Evolutionary conservation across 2,888 invertebrate species (phyloP).

Genomic region (Incurvaria masculella): DNA sequence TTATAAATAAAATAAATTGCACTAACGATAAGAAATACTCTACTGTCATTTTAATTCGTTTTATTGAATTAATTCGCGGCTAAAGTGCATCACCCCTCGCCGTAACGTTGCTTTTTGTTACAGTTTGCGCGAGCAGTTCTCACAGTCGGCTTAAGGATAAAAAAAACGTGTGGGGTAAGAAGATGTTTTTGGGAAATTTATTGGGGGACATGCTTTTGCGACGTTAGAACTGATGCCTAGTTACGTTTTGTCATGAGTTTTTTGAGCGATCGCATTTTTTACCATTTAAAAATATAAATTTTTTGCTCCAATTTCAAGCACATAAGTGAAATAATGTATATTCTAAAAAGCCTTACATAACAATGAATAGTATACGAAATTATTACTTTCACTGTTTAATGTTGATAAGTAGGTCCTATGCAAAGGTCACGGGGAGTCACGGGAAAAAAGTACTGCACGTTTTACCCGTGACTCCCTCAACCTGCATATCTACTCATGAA

Average conservation of each 20-base stretch:
- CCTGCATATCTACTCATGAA: no score
- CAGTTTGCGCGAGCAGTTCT: not conserved
- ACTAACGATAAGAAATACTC: not conserved
- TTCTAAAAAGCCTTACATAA: no score
- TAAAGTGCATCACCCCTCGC: not conserved
- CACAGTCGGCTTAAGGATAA: not conserved
- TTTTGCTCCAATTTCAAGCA: no score
- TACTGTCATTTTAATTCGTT: conserved; percentile 35
- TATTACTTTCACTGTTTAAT: no score
- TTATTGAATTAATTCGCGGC: conserved; percentile 16
- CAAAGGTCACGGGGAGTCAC: no score
- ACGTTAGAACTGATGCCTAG: not conserved
- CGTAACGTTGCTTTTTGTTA: not conserved
- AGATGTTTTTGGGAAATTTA: not conserved
- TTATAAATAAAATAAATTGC: not conserved
- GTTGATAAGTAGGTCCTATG: no score
- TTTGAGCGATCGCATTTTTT: no score
- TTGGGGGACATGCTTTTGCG: not conserved
- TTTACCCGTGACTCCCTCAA: no score
- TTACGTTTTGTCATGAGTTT: not conserved
- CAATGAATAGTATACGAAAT: no score
- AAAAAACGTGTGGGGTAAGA: not conserved
- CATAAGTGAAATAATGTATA: no score
- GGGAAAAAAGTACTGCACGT: no score
- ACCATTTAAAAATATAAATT: no score